phyloP scores from a whole-genome alignment of 2,888 invertebrate genomes.

The Lasioglossum pauxillum region DNA sequence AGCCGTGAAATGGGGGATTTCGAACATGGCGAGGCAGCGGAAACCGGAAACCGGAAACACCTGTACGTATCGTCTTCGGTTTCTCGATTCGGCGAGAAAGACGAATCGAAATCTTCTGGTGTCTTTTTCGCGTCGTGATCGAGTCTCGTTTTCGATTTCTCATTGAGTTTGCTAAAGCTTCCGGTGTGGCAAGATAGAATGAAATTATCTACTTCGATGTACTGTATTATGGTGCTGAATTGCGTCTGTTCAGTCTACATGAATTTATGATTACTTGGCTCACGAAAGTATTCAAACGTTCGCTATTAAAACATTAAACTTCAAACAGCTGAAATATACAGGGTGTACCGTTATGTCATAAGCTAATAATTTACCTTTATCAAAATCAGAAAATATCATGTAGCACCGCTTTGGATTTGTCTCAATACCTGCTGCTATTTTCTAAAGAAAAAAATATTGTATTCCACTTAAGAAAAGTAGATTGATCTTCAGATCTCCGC shows the following conservation, averaged over 20 bases:
- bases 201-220: neutral
- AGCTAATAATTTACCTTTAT: too few species aligned
- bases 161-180: neutral
- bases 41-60: conserved; percentile 48
- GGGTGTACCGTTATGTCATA: too few species aligned
- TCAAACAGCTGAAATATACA: neutral
- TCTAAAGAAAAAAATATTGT: too few species aligned
- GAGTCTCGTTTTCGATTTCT: conserved; percentile 47
- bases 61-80: conserved; percentile 23
- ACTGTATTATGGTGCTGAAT: neutral
- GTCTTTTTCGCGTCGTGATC: conserved; percentile 30
- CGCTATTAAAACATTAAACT: neutral
- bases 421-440: too few species aligned
- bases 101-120: conserved; percentile 1
- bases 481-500: too few species aligned
- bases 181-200: neutral
- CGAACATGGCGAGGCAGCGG: conserved; percentile 51
- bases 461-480: too few species aligned
- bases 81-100: neutral
- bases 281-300: neutral
- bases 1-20: conserved; percentile 69
- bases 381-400: too few species aligned
- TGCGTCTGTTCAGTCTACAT: neutral
- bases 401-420: too few species aligned
- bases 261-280: neutral